Conservation (phyloP, 2,113 vertebrate species). For the Phylloscopus whistleri region DNA sequence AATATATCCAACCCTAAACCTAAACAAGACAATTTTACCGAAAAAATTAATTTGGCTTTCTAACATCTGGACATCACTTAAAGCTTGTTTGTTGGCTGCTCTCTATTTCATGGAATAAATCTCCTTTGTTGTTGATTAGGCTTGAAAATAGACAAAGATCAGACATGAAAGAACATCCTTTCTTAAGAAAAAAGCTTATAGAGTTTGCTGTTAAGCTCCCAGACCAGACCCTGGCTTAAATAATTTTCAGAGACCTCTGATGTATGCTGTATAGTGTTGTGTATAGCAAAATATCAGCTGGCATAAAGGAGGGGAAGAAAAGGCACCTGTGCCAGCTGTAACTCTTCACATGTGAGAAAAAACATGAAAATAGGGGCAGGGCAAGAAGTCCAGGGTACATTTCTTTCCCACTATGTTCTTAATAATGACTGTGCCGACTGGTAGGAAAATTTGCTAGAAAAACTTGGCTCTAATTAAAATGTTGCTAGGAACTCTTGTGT, state of each 20-base stretch:
- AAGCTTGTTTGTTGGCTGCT: not conserved
- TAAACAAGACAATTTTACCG: not conserved
- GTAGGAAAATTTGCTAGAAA: not conserved
- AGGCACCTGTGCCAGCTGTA: not conserved
- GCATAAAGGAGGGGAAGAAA: accelerated
- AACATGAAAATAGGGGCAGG: not conserved
- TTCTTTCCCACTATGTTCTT: not conserved
- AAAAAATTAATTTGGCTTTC: not conserved
- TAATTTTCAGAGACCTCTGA: not conserved
- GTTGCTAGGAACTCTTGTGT: not conserved
- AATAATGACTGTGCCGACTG: not conserved
- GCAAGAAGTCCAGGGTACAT: not conserved
- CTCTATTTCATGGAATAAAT: not conserved
- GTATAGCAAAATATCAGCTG: not conserved
- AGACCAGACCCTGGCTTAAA: not conserved
- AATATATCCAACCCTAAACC: not conserved
- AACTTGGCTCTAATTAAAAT: not conserved
- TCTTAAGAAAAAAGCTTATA: not conserved
- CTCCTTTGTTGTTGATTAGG: not conserved
- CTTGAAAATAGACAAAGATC: not conserved
- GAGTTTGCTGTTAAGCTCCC: not conserved
- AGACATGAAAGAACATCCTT: not conserved
- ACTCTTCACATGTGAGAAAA: not conserved
- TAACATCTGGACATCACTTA: not conserved
- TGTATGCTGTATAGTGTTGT: accelerated